Evolutionary conservation across 1,140 invertebrate genomes (phyloP).

Genomic region (Ylistrum balloti): DNA sequence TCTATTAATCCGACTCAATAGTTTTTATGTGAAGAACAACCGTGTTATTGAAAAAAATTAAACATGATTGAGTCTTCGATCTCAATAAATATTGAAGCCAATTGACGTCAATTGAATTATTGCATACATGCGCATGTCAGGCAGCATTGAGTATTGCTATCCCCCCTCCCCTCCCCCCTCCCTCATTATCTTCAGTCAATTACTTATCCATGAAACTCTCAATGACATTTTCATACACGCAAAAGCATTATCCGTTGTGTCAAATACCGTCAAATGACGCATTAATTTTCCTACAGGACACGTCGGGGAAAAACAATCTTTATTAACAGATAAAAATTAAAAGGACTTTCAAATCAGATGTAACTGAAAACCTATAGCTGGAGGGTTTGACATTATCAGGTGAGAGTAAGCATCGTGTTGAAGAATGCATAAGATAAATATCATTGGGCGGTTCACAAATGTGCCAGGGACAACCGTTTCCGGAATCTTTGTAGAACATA

Average conservation of each 20-base stretch:
- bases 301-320: not conserved
- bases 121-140: not conserved
- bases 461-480: not conserved
- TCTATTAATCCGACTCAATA: not conserved
- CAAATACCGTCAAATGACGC: not conserved
- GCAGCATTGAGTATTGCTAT: not conserved
- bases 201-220: not conserved
- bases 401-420: not conserved
- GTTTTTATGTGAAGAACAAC: not conserved
- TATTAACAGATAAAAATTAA: conserved; percentile 29
- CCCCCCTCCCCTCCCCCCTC: not conserved
- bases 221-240: conserved; percentile 24
- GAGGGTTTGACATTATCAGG: not conserved
- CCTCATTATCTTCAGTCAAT: not conserved
- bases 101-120: not conserved
- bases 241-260: not conserved
- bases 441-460: not conserved
- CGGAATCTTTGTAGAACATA: not conserved
- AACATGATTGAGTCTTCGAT: conserved; percentile 4
- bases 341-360: not conserved
- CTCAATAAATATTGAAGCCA: not conserved
- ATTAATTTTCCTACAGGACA: not conserved
- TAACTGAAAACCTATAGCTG: not conserved
- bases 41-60: not conserved
- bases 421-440: not conserved